Conservation (phyloP, 2,888 invertebrate genomes). For the Neoascia interrupta region DNA sequence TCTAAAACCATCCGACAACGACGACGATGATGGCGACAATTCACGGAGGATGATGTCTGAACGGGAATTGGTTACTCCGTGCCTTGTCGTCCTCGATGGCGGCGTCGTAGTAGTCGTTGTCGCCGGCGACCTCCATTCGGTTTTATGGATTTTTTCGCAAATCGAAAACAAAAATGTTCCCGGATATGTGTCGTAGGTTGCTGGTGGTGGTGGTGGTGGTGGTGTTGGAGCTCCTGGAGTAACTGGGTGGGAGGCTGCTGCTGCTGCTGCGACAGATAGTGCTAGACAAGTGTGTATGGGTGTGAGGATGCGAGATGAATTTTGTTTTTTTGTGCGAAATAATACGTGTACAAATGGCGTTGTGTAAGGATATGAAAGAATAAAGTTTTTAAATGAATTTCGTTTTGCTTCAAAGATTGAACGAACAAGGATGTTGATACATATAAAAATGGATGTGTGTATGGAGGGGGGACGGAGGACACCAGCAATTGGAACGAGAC, state of each 20-base stretch:
- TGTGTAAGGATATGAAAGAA: constrained; percentile 46
- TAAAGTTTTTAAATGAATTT: constrained; percentile 49
- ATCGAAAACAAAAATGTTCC: constrained; percentile 73
- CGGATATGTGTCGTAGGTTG: constrained; percentile 71
- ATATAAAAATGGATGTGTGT: background rate
- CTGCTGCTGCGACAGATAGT: constrained; percentile 24
- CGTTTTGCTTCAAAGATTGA: constrained; percentile 9
- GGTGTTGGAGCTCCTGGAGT: too few relatives aligned
- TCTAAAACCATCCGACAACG: constrained; percentile 18
- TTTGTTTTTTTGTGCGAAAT: constrained; percentile 15
- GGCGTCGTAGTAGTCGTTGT: too few relatives aligned
- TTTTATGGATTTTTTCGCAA: constrained; percentile 71
- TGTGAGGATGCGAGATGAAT: background rate
- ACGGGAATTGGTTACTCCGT: constrained; percentile 42
- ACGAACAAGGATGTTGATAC: constrained; percentile 8
- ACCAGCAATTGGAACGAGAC: constrained; percentile 6
- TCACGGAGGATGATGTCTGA: constrained; percentile 24
- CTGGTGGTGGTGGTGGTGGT: constrained; percentile 9
- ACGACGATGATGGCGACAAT: constrained; percentile 4
- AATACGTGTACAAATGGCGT: constrained; percentile 16
- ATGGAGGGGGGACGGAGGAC: background rate
- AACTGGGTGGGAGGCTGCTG: too few relatives aligned
- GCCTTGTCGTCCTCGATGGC: constrained; percentile 3
- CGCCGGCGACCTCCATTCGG: constrained; percentile 51
- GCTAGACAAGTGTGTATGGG: constrained; percentile 4